Evolutionary conservation across 2,888 invertebrate species (phyloP).

Genomic region (Gerris lacustris): DNA sequence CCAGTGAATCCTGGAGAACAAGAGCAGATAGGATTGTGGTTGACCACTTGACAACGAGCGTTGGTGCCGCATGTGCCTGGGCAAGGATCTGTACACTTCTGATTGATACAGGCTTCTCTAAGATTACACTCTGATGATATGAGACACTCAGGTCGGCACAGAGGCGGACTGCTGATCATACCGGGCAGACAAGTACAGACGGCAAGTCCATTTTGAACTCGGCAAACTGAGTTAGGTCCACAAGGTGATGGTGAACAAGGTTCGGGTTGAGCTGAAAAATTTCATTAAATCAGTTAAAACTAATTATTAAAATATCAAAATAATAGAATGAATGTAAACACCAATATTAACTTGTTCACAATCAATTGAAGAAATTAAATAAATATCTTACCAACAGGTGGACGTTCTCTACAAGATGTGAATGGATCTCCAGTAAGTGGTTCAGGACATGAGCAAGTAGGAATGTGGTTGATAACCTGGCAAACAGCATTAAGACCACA

Average conservation of each 20-base stretch:
- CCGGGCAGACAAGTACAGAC: conserved; percentile 68
- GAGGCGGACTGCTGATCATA: conserved; percentile 70
- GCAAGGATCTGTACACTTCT: conserved; percentile 72
- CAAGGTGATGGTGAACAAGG: conserved; percentile 75
- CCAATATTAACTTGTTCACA: background rate
- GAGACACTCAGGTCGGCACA: conserved; percentile 74
- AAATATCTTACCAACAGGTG: background rate
- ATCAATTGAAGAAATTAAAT: background rate
- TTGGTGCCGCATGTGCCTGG: conserved; percentile 70
- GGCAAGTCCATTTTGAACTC: conserved; percentile 58
- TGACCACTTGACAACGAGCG: conserved; percentile 64
- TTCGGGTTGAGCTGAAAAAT: conserved; percentile 39
- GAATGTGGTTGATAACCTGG: conserved; percentile 70
- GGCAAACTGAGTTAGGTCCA: conserved; percentile 72
- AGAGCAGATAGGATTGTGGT: conserved; percentile 71
- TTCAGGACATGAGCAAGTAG: conserved; percentile 65
- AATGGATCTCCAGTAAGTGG: conserved; percentile 57
- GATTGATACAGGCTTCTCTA: conserved; percentile 68
- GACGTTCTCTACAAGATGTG: conserved; percentile 32
- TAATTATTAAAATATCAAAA: background rate
- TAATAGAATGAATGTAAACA: background rate
- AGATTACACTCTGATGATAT: conserved; percentile 74
- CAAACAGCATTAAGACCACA: conserved; percentile 76
- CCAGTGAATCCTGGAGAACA: conserved; percentile 69
- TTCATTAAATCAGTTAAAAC: background rate